These are phyloP conservation scores for Drosophila santomea DNA, from an alignment of 1,140 invertebrate species.

Conservation along the genomic window DNA sequence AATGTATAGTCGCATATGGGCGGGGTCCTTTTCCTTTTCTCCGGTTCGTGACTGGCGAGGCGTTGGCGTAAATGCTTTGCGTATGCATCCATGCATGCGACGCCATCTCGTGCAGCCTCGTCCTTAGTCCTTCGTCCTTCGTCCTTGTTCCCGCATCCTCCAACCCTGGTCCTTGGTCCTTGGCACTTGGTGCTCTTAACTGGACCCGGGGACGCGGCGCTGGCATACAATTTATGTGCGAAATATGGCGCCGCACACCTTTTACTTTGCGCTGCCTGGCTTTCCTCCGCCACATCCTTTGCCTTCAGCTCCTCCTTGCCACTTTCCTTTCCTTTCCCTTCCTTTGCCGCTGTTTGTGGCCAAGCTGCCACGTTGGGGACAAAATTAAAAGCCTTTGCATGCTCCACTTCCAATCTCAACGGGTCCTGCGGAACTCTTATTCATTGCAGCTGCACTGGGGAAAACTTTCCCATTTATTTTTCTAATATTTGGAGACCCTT, in stretches of 20 bases:
- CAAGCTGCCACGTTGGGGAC: slow-evolving; percentile 43
- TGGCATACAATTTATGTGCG: slow-evolving; percentile 79
- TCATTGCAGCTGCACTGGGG: slow-evolving; percentile 23
- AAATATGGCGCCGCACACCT: slow-evolving; percentile 72
- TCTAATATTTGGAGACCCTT: too few relatives aligned
- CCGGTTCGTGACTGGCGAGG: slow-evolving; percentile 37
- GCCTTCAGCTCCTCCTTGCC: slow-evolving; percentile 30
- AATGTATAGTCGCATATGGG: slow-evolving; percentile 9
- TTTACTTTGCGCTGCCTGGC: slow-evolving; percentile 58
- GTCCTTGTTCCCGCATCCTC: not conserved
- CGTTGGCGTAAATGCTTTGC: slow-evolving; percentile 74
- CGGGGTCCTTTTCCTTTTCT: slow-evolving; percentile 6
- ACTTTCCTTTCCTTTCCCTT: slow-evolving; percentile 12
- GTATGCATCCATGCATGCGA: slow-evolving; percentile 78
- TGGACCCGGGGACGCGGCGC: slow-evolving; percentile 31
- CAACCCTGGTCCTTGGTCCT: not conserved
- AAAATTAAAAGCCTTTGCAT: slow-evolving; percentile 56
- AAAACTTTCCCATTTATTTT: too few relatives aligned
- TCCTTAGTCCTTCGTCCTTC: slow-evolving; percentile 13
- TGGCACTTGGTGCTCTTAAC: slow-evolving; percentile 15
- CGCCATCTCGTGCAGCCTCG: slow-evolving; percentile 58
- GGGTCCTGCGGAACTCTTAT: slow-evolving; percentile 9
- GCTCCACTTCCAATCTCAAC: slow-evolving; percentile 23
- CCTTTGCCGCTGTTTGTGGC: slow-evolving; percentile 26
- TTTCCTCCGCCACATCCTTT: slow-evolving; percentile 38